A percentile compares a stretch with the other conserved stretches of the same genome.
phyloP scores from a whole-genome alignment of 2,888 invertebrate genomes.

The Tethea ocularis region DNA sequence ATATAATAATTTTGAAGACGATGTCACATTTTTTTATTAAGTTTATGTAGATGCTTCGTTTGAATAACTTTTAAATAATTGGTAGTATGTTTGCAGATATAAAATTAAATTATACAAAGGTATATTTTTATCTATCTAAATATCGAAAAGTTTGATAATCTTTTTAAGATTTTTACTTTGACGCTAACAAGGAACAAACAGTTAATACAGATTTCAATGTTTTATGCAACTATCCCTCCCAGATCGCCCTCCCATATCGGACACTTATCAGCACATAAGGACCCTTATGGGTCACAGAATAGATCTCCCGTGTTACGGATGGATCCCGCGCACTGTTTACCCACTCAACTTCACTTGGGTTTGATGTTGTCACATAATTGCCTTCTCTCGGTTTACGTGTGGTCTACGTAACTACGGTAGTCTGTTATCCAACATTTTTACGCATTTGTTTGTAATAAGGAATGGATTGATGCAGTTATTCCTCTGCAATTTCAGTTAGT shows the following conservation, averaged over 20 bases:
- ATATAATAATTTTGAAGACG: constrained; percentile 3
- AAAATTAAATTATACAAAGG: no score
- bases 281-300: constrained; percentile 24
- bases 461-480: constrained; percentile 8
- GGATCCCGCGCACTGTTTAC: constrained; percentile 52
- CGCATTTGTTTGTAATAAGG: constrained; percentile 4
- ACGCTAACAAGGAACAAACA: no score
- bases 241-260: constrained; percentile 48
- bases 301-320: constrained; percentile 65
- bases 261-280: constrained; percentile 22
- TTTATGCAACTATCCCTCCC: constrained; percentile 25
- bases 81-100: no score
- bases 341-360: constrained; percentile 50
- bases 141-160: no score
- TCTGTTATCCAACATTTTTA: constrained; percentile 29
- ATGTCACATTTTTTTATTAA: not conserved
- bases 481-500: not conserved
- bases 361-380: constrained; percentile 71
- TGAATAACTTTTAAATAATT: no score
- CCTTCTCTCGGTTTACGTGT: constrained; percentile 45
- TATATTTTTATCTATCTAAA: no score
- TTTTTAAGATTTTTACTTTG: no score
- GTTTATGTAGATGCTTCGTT: constrained; percentile 6
- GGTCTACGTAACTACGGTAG: constrained; percentile 57
- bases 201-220: not conserved